phyloP scores from a whole-genome alignment of 2,797 vertebrate species.

The Anolis apletophallus region DNA sequence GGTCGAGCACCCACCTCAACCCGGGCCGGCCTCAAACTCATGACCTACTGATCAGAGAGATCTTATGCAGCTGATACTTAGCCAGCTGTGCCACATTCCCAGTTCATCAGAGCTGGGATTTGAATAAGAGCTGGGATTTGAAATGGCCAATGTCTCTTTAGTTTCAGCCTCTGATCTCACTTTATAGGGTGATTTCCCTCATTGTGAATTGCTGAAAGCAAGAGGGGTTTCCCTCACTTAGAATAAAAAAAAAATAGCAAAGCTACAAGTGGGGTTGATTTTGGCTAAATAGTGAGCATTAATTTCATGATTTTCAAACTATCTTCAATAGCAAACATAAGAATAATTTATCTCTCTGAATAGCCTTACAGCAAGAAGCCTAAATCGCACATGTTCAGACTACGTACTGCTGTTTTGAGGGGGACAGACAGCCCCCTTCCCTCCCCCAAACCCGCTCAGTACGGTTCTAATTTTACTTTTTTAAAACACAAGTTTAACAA shows the following conservation, averaged over 20 bases:
- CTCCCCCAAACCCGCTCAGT: neutral
- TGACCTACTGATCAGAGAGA: too few relatives aligned
- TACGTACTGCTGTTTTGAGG: constrained; percentile 34
- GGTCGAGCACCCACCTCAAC: too few relatives aligned
- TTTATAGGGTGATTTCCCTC: neutral
- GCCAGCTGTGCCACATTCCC: too few relatives aligned
- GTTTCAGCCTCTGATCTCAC: constrained; percentile 20
- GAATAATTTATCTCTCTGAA: constrained; percentile 51
- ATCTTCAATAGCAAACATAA: constrained; percentile 55
- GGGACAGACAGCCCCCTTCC: neutral
- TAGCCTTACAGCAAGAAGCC: constrained; percentile 43
- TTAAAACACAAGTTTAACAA: constrained; percentile 17
- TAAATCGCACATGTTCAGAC: constrained; percentile 45
- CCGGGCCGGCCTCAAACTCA: too few relatives aligned
- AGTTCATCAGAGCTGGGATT: too few relatives aligned
- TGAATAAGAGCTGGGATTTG: constrained; percentile 1
- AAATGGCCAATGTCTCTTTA: neutral
- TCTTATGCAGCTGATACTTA: too few relatives aligned
- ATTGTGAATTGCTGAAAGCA: constrained; percentile 45
- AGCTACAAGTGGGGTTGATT: constrained; percentile 61
- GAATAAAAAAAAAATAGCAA: constrained; percentile 57
- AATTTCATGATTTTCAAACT: constrained; percentile 51
- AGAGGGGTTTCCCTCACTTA: constrained; percentile 27
- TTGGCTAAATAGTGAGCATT: constrained; percentile 53
- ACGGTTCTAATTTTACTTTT: neutral